These are phyloP conservation scores for Takifugu flavidus DNA, from an alignment of 2,113 vertebrate species.

Conservation along the genomic window DNA sequence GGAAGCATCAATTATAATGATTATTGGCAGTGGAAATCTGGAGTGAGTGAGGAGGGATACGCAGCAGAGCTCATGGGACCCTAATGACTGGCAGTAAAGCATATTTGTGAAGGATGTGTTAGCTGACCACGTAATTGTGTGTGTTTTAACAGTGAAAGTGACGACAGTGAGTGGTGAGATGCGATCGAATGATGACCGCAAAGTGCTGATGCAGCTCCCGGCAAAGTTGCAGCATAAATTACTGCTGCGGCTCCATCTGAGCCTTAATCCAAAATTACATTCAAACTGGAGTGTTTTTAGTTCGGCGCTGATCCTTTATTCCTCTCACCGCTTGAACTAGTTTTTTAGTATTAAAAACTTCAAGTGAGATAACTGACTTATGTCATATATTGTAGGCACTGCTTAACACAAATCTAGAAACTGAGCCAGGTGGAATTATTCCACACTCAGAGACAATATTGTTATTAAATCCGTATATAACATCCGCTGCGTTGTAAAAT, in stretches of 20 bases:
- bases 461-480: too few species aligned
- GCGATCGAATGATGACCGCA: slow-evolving; percentile 1
- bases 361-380: too few species aligned
- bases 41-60: slow-evolving; percentile 31
- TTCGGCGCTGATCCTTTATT: too few species aligned
- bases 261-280: too few species aligned
- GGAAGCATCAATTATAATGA: slow-evolving; percentile 63
- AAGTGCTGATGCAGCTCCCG: slow-evolving; percentile 1
- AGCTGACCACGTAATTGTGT: slow-evolving; percentile 26
- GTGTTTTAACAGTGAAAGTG: slow-evolving; percentile 8
- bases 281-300: too few species aligned
- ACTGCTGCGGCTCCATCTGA: neutral
- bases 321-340: too few species aligned
- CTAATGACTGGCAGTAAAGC: slow-evolving; percentile 42
- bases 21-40: slow-evolving; percentile 54
- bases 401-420: too few species aligned
- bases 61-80: slow-evolving; percentile 42
- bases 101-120: slow-evolving; percentile 32
- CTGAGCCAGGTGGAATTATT: too few species aligned
- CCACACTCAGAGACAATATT: too few species aligned
- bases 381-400: too few species aligned
- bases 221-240: neutral
- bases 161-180: slow-evolving; percentile 14
- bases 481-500: too few species aligned
- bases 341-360: too few species aligned